Conservation (phyloP, 2,113 vertebrate genomes). For the Egretta garzetta region DNA sequence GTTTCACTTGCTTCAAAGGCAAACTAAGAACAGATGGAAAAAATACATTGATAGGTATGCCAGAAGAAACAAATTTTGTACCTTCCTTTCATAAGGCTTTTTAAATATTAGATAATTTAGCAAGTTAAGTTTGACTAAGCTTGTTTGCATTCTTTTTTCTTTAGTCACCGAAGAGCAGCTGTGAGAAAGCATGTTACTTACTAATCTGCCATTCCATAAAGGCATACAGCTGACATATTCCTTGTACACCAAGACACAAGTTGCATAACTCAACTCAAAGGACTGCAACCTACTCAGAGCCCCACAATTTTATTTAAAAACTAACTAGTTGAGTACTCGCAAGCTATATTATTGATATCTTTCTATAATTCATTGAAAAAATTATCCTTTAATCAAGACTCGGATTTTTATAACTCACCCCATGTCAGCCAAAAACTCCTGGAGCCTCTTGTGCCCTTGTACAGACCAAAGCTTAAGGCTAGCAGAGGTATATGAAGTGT, state of each 20-base stretch:
- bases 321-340: not conserved
- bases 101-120: not conserved
- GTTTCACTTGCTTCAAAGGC: slow-evolving; percentile 93
- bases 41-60: not conserved
- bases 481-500: slow-evolving; percentile 91
- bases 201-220: not conserved
- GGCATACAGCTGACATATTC: not conserved
- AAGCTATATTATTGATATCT: not conserved
- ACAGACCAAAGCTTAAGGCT: slow-evolving; percentile 93
- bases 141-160: not conserved
- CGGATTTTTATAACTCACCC: slow-evolving; percentile 78
- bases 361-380: not conserved
- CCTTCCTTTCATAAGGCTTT: not conserved
- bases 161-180: not conserved
- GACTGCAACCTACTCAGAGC: not conserved
- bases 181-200: not conserved
- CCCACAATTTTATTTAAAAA: not conserved
- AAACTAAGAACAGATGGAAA: slow-evolving; percentile 75
- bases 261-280: not conserved
- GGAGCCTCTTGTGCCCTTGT: slow-evolving; percentile 94
- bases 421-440: slow-evolving; percentile 96
- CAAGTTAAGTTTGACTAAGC: not conserved
- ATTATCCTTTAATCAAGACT: fast-evolving
- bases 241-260: not conserved
- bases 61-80: not conserved